Evolutionary conservation across 2,888 invertebrate genomes (phyloP).

Genomic region (Gordius sp.): DNA sequence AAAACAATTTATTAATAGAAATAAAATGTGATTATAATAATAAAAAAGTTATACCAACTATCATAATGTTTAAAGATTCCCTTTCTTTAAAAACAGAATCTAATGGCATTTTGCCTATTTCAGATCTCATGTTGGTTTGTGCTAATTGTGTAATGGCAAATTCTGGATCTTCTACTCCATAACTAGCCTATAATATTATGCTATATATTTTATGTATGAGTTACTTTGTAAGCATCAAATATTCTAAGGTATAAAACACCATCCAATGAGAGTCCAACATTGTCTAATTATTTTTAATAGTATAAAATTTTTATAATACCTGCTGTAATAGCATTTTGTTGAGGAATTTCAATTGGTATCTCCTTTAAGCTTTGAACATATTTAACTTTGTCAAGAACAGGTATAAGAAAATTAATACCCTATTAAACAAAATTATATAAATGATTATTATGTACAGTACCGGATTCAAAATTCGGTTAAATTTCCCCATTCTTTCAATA

Average conservation of each 20-base stretch:
- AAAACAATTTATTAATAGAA: no score
- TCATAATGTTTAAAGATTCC: conserved; percentile 69
- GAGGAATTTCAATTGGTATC: conserved; percentile 93
- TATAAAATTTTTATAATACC: conserved; percentile 28
- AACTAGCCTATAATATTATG: conserved; percentile 41
- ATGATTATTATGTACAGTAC: conserved; percentile 24
- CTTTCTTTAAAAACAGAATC: conserved; percentile 88
- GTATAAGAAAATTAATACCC: conserved; percentile 68
- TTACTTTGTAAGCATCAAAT: conserved; percentile 55
- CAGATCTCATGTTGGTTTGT: conserved; percentile 97
- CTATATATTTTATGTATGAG: conserved; percentile 5
- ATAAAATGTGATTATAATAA: no score
- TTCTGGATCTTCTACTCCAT: conserved; percentile 95
- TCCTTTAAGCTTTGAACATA: conserved; percentile 96
- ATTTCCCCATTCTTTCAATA: conserved; percentile 78
- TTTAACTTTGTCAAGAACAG: conserved; percentile 64
- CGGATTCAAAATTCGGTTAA: conserved; percentile 65
- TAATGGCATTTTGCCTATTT: conserved; percentile 78
- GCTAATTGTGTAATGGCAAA: conserved; percentile 95
- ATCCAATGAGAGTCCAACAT: conserved; percentile 80
- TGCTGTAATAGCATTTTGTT: conserved; percentile 85
- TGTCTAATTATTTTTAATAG: conserved; percentile 38
- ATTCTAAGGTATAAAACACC: conserved; percentile 82
- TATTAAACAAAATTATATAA: conserved; percentile 22
- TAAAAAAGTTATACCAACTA: no score